Base-by-base conservation (phyloP, 1,140 invertebrate genomes). In the Vanessa tameamea region DNA sequence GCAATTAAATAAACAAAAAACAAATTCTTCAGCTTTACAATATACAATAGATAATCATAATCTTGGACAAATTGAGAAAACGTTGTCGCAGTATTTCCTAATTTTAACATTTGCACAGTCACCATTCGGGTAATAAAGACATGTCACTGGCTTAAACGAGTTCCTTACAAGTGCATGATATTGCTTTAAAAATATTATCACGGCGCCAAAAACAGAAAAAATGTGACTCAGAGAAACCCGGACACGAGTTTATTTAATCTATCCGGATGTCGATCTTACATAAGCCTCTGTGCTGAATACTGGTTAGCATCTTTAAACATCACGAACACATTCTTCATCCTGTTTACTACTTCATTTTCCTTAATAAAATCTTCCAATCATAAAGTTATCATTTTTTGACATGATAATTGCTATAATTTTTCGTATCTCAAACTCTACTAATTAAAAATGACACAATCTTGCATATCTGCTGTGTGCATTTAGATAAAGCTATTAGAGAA, bases 221-320 rank as follows among this genome's bases (percentile, higher is more conserved):
- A 75, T 73, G 73, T 82, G 78, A 84, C 69, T 80, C 85, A 84
- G 80, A 75, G 81, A 83, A 78, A 90, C 81, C 87, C 85, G 87
- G 87, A 87, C 81, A 76, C 80, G 73, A 65, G 67, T 83, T 78
- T 77, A 82, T 79, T 85, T 83, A 82, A 78, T 78, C 78, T 77
- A 82, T 78, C 74, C 78, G 77, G 80, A 83, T 81, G 73, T 74
- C 59, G 72, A 63, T 55, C 72, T 86, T 85, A 81, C 75, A 73
- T 75, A 79, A 77, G 72, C 47, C 13, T 11, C 69, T 69, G 66
- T 73, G 50, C 64, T 61, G 57, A 61, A 61, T 61, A 61, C 26
- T 57, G 53, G 16, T n/a, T 57, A 23, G 57, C 26, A 61, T 61
- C 23, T 37, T 61, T 61, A 43, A 15, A 61, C 12, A 59, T 16